These are phyloP conservation scores for Chloroceryle aenea DNA, from an alignment of 2,113 vertebrate genomes.

Conservation along the genomic window DNA sequence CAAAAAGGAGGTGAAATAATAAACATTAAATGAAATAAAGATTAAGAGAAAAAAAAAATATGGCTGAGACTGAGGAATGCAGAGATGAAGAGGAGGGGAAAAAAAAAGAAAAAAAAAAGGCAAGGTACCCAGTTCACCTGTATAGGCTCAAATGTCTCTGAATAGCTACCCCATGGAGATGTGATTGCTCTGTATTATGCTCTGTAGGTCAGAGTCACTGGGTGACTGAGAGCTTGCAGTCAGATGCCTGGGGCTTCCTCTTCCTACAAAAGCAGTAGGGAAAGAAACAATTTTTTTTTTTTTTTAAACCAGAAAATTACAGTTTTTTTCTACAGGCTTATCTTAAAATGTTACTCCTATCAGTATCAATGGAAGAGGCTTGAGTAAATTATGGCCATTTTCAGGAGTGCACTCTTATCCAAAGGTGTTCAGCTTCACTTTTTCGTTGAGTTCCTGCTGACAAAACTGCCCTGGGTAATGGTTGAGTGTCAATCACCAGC, in stretches of 20 bases:
- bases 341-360: constrained; percentile 63
- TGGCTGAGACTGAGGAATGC: background rate
- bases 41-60: background rate
- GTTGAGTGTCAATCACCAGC: constrained; percentile 47
- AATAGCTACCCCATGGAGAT: constrained; percentile 43
- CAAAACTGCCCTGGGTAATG: constrained; percentile 43
- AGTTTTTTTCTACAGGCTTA: constrained; percentile 49
- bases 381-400: constrained; percentile 71
- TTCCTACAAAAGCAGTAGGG: constrained; percentile 53
- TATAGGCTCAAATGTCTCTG: background rate
- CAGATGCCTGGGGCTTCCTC: constrained; percentile 53
- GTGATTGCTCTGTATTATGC: constrained; percentile 56
- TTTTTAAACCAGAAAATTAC: constrained; percentile 41
- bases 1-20: background rate
- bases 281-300: constrained; percentile 27
- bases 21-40: background rate
- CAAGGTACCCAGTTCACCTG: constrained; percentile 21
- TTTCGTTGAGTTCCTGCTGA: constrained; percentile 51
- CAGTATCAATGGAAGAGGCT: constrained; percentile 52
- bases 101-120: background rate
- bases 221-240: constrained; percentile 57
- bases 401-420: constrained; percentile 55
- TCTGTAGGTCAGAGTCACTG: constrained; percentile 40
- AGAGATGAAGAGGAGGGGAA: background rate
- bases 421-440: constrained; percentile 56